Percentiles rank a stretch among this genome's conserved stretches.
These are phyloP conservation scores for Ataeniobius toweri DNA, from an alignment of 2,797 vertebrate genomes.

Conservation along the genomic window DNA sequence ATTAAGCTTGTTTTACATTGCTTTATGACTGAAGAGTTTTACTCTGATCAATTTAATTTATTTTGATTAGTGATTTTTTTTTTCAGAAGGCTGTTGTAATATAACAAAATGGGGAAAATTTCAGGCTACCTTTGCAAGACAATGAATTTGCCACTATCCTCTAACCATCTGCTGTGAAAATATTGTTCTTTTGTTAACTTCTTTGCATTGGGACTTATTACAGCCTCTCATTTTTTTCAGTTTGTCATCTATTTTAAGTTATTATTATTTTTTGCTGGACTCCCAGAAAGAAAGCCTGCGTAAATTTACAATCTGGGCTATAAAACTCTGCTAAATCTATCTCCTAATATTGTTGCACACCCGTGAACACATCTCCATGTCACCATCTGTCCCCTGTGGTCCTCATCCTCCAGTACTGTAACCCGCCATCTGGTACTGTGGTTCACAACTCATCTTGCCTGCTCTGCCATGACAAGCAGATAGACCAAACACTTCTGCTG, in stretches of 20 bases:
- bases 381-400: slow-evolving; percentile 35
- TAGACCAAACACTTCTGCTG: slow-evolving; percentile 31
- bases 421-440: slow-evolving; percentile 60
- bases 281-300: neutral
- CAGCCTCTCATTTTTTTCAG: neutral
- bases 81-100: too few relatives aligned
- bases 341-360: slow-evolving; percentile 4
- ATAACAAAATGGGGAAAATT: too few relatives aligned
- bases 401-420: slow-evolving; percentile 33
- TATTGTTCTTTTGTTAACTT: neutral
- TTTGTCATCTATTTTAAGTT: slow-evolving; percentile 4
- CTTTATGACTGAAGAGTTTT: too few relatives aligned
- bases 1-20: too few relatives aligned
- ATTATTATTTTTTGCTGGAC: neutral
- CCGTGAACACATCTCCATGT: slow-evolving; percentile 12
- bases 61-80: too few relatives aligned
- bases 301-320: slow-evolving; percentile 1
- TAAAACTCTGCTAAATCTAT: neutral
- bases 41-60: too few relatives aligned
- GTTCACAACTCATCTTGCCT: slow-evolving; percentile 47
- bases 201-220: neutral
- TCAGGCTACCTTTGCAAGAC: neutral
- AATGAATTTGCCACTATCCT: neutral
- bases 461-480: slow-evolving; percentile 38
- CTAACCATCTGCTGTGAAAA: neutral